These are phyloP conservation scores for Cebus imitator DNA, from an alignment of 2,113 vertebrate genomes.

Conservation along the genomic window DNA sequence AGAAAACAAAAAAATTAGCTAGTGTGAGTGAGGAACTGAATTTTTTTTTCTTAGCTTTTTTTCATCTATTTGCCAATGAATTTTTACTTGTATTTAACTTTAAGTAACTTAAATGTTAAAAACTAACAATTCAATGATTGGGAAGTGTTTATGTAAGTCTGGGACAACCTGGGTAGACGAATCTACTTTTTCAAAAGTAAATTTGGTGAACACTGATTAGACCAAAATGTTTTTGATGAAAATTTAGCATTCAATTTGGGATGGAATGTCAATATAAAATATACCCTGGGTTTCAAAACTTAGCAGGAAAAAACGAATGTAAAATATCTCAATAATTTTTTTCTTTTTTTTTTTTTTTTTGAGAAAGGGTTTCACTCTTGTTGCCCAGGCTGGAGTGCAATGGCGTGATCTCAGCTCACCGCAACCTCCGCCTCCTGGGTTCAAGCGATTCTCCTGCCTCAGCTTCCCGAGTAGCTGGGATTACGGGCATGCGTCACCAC, in stretches of 20 bases:
- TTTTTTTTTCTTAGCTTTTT: too few species aligned
- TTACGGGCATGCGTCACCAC: too few species aligned
- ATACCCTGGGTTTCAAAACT: neutral
- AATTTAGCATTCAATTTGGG: neutral
- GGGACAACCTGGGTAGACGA: neutral
- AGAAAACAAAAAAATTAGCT: neutral
- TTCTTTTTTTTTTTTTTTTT: too few species aligned
- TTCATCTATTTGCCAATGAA: neutral
- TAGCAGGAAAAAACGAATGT: too few species aligned
- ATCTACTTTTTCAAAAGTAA: neutral
- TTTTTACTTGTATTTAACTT: neutral
- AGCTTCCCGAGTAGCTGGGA: too few species aligned
- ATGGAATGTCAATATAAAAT: neutral
- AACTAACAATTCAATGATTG: neutral
- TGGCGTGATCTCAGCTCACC: too few species aligned
- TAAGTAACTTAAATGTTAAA: neutral
- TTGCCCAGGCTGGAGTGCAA: too few species aligned
- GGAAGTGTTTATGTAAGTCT: neutral
- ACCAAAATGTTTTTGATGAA: neutral
- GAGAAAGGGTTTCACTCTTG: too few species aligned
- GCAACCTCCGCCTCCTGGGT: too few species aligned
- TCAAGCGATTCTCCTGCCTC: too few species aligned
- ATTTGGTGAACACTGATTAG: neutral
- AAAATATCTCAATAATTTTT: neutral
- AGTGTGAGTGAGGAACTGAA: neutral